phyloP scores from a whole-genome alignment of 1,140 invertebrate genomes.

The Caenorhabditis tropicalis region DNA sequence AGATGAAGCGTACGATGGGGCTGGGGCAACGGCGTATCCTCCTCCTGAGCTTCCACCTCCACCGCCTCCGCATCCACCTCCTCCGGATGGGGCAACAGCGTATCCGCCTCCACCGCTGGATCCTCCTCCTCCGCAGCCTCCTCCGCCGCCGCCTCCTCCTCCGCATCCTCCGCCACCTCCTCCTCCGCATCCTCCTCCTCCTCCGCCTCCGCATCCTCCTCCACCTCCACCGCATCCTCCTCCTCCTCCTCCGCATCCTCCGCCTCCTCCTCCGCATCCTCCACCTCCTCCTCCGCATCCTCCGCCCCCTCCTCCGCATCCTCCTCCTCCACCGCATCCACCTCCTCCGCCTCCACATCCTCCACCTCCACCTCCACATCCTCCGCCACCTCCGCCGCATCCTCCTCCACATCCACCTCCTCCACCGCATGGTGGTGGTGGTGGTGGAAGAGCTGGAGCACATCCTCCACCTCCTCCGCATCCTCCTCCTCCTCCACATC shows the following conservation, averaged over 20 bases:
- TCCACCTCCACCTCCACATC: background rate
- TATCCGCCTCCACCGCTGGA: conserved; percentile 45
- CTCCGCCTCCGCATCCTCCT: background rate
- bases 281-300: background rate
- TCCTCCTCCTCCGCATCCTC: background rate
- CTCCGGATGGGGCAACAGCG: background rate
- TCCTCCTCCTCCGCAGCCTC: background rate
- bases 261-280: conserved; percentile 23
- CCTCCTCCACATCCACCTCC: conserved; percentile 21
- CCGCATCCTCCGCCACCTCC: background rate
- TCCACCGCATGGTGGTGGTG: conserved; percentile 6
- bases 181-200: conserved; percentile 15
- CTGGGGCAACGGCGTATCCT: conserved; percentile 30
- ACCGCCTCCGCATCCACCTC: background rate
- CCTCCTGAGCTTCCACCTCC: conserved; percentile 7
- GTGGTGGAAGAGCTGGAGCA: background rate
- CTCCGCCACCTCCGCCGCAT: conserved; percentile 6
- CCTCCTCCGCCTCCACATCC: conserved; percentile 19
- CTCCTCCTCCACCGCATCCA: background rate
- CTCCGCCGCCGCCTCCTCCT: background rate
- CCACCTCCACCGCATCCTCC: background rate
- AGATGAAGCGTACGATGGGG: background rate
- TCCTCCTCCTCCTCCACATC: background rate
- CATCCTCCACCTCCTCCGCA: background rate
- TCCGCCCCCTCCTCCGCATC: background rate